Evolutionary conservation across 2,113 vertebrate species (phyloP), one percentile per base, ranked within the genome.

Genomic region (Cryptomyrus ogoouensis): DNA sequence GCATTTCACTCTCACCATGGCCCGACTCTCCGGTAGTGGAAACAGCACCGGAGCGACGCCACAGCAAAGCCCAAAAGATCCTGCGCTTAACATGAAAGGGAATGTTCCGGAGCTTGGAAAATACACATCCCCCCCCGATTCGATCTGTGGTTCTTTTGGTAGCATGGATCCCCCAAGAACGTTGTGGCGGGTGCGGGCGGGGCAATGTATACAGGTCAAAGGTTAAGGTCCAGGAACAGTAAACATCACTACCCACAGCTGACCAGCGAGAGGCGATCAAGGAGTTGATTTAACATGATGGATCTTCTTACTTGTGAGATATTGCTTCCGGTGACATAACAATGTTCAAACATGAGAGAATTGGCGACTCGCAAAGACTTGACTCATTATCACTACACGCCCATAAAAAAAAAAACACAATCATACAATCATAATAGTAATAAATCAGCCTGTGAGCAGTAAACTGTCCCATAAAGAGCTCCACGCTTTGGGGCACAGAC

Each of bases 91-190:
- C 95, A 95, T 94, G 93, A 94, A 93, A 95, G 93, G 93, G 93
- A 93, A 92, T 91, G 89, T 12, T 90, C 91, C 27, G 85, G 88
- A 56, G 91, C 90, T 8, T 91, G 92, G 86, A 92, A 92, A 93
- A 93, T 49, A 93, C 47, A 9, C 9, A 24, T 7, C 17, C 83
- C 46, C 42, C 94, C 94, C 94, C 93, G 93, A 94, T 95, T 94
- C 93, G 92, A 92, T 94, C 91, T 94, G 95, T 92, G 94, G 95
- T 95, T 90, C 91, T 91, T 96, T 95, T 95, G 94, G 95, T 94
- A 94, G 80, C 89, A 66, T 92, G 91, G 92, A 93, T 31, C 92
- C 91, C 91, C 93, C 90, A 90, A 93, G 88, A 46, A 89, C 53
- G 49, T 87, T 92, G 91, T 92, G 83, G 89, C 90, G 93, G 93